A percentile compares a stretch with the other conserved stretches of the same genome.
Conservation (phyloP, 2,797 vertebrate species). For the Cossypha heuglini region DNA sequence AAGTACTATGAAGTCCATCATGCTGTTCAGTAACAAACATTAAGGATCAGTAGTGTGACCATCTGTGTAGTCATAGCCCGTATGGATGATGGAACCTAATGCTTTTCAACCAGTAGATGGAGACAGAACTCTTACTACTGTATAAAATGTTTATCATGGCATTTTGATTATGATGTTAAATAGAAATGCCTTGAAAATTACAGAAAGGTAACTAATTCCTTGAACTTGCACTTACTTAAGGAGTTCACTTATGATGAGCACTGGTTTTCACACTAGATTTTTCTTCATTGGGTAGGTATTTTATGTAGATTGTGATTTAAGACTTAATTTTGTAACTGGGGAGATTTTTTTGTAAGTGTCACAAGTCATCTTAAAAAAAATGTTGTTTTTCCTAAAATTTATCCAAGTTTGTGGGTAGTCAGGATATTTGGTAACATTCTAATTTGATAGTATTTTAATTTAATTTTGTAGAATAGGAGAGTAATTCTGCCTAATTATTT, state of each 20-base stretch:
- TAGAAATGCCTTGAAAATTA: background rate
- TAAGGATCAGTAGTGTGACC: background rate
- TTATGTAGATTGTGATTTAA: background rate
- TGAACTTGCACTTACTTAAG: background rate
- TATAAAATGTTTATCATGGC: background rate
- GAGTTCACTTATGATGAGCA: background rate
- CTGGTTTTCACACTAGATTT: background rate
- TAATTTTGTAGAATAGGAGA: background rate
- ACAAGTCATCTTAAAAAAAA: background rate
- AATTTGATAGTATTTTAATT: background rate
- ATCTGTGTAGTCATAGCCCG: background rate
- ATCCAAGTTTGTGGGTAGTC: background rate
- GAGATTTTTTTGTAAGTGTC: background rate
- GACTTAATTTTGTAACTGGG: background rate
- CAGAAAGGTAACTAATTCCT: background rate
- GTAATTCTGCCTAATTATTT: background rate
- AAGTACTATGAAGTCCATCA: background rate
- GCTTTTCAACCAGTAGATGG: slow-evolving; percentile 15
- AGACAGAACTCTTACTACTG: background rate
- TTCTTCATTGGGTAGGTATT: background rate
- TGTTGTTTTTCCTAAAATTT: background rate
- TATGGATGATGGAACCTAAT: background rate
- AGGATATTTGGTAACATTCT: background rate
- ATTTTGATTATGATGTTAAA: background rate
- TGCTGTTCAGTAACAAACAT: background rate